Conservation (phyloP, 2,113 vertebrate genomes). For the Epinephelus cyanopodus region DNA sequence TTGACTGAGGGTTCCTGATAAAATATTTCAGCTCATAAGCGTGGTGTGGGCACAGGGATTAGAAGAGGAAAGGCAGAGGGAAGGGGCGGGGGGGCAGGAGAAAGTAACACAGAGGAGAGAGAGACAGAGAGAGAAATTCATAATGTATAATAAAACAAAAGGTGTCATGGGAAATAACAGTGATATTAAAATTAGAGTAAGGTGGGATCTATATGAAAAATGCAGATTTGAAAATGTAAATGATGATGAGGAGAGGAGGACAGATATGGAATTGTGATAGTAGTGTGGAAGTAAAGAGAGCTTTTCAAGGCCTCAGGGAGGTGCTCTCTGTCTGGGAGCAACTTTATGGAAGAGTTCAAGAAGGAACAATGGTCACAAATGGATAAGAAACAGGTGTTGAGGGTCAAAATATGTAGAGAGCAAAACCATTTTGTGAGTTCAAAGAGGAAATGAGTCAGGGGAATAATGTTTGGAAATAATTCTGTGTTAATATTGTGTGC, state of each 20-base stretch:
- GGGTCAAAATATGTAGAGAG: constrained; percentile 5
- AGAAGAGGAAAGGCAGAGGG: constrained; percentile 76
- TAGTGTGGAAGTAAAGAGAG: constrained; percentile 40
- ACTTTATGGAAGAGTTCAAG: constrained; percentile 9
- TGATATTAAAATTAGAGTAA: constrained; percentile 87
- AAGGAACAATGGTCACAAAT: not conserved
- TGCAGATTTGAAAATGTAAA: constrained; percentile 86
- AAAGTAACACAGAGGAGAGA: constrained; percentile 46
- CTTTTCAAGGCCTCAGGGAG: constrained; percentile 34
- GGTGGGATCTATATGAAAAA: constrained; percentile 86
- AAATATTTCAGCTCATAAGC: constrained; percentile 99
- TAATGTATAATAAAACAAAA: constrained; percentile 89
- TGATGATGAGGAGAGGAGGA: constrained; percentile 75
- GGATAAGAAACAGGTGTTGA: not conserved
- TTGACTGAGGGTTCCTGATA: constrained; percentile 93
- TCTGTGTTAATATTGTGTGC: not conserved
- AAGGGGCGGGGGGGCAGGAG: constrained; percentile 56
- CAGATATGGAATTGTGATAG: constrained; percentile 63
- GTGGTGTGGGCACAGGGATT: constrained; percentile 89
- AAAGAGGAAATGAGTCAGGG: not conserved
- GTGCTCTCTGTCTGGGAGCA: not conserved
- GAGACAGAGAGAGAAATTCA: constrained; percentile 79
- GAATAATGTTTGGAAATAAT: not conserved
- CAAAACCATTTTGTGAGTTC: not conserved
- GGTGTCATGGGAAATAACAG: constrained; percentile 88